Evolutionary conservation across 2,797 vertebrate species (phyloP).

Genomic region (Lutjanus campechanus): DNA sequence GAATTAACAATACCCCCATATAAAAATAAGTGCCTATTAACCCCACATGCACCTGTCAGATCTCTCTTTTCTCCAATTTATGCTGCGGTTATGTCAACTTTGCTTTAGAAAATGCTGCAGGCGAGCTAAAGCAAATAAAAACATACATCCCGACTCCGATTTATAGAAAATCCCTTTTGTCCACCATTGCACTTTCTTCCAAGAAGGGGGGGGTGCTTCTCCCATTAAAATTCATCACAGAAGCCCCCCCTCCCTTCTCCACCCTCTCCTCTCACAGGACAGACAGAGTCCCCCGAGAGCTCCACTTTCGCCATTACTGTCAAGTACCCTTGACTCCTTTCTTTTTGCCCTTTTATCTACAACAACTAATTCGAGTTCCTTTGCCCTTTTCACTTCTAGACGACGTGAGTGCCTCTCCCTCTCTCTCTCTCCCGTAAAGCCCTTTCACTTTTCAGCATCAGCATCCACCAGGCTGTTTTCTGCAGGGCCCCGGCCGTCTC

Average conservation of each 20-base stretch:
- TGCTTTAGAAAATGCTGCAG: conserved; percentile 42
- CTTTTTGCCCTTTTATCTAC: conserved; percentile 99
- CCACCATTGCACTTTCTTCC: conserved; percentile 76
- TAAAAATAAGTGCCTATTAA: conserved; percentile 7
- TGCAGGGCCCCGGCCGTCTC: conserved; percentile 74
- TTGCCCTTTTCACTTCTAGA: conserved; percentile 99
- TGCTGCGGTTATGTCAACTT: conserved; percentile 38
- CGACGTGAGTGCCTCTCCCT: conserved; percentile 85
- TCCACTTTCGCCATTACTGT: conserved; percentile 98
- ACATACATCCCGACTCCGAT: conserved; percentile 58
- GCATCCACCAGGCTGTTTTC: conserved; percentile 73
- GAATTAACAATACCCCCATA: neutral
- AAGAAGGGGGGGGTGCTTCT: conserved; percentile 73
- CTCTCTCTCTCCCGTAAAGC: conserved; percentile 77
- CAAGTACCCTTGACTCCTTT: conserved; percentile 98
- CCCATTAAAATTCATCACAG: conserved; percentile 95
- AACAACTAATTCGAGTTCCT: conserved; percentile 99
- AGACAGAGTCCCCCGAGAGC: conserved; percentile 89
- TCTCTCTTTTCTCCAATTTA: conserved; percentile 13
- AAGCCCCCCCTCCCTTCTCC: conserved; percentile 64
- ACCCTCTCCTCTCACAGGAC: conserved; percentile 80
- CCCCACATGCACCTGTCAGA: conserved; percentile 15
- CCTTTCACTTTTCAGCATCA: conserved; percentile 85
- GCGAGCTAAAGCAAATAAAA: conserved; percentile 64
- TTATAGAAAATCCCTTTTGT: conserved; percentile 85